These are phyloP conservation scores for Alosa alosa DNA, from an alignment of 2,113 vertebrate genomes.

Conservation along the genomic window DNA sequence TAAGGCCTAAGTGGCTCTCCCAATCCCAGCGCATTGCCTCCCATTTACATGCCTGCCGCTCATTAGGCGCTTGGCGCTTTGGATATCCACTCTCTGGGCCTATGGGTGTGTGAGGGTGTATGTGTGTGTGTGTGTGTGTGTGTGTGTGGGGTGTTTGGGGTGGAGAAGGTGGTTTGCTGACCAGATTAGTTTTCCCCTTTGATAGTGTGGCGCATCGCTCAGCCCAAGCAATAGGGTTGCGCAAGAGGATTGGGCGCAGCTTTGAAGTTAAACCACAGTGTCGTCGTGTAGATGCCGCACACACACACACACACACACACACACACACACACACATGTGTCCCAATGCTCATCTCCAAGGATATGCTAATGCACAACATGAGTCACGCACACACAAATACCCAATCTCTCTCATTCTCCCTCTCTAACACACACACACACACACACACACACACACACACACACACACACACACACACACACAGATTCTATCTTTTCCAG, in stretches of 20 bases:
- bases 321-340: background rate
- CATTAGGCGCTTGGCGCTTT: constrained; percentile 44
- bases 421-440: background rate
- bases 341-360: constrained; percentile 17
- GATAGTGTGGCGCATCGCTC: constrained; percentile 54
- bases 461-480: background rate
- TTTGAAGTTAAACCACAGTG: constrained; percentile 39
- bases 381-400: background rate
- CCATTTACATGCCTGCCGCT: constrained; percentile 62
- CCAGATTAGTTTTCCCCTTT: constrained; percentile 64
- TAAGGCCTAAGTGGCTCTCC: constrained; percentile 56
- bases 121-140: constrained; percentile 13
- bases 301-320: constrained; percentile 5
- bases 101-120: background rate
- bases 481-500: background rate
- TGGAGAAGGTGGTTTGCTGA: background rate
- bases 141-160: background rate
- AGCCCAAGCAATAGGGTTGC: constrained; percentile 40
- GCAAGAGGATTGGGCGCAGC: constrained; percentile 23
- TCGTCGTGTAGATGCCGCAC: background rate
- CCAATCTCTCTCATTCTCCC: background rate
- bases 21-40: constrained; percentile 42
- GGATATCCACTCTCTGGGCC: constrained; percentile 25
- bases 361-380: constrained; percentile 16
- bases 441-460: background rate